Base-by-base conservation (phyloP, 2,113 vertebrate species). In the Lanius ludovicianus region DNA sequence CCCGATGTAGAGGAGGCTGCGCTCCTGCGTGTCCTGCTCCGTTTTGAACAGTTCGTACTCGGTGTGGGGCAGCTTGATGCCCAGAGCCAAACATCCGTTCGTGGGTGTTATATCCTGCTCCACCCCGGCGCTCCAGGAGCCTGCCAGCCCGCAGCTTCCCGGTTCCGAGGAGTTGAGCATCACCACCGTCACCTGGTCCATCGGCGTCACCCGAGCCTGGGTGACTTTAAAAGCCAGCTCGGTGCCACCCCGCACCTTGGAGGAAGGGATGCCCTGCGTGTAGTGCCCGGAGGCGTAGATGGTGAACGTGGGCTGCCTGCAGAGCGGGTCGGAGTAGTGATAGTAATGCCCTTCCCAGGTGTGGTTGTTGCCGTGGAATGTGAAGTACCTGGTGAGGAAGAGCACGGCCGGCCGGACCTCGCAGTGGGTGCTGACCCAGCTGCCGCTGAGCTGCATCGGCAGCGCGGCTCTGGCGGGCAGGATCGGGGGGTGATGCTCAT, bases 1-100 rank as follows among this genome's bases (percentile, higher is more conserved):
- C 5, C 99, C 99, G 1, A 96, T 97, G 84, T 99, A 98, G 55
- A 99, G 98, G 96, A 99, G 96, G 42, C 97, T 98, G 41, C 95
- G 98, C 67, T 97, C 97, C 11, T 83, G 96, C 24, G 93, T 63
- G 96, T 98, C 98, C 42, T 94, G 97, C 97, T 99, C 99, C 4
- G 89, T 96, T 96, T 98, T 98, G 97, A 99, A 98, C 17, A 99
- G 98, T 93, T 99, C 99, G 0, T 98, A 99, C 95, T 99, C 99
- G 7, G 98, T 98, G 84, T 99, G 99, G 3, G 99, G 99, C 87
- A 99, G 98, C 73, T 91, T 97, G 97, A 99, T 98, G 47, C 99
- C 99, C 97, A 99, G 82, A 4, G 98, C 97, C 7, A 95, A 67
- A 39, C 99, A 99, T 4, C 99, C 99, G 0, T 98, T 97, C 2